A percentile compares a stretch with the other conserved stretches of the same genome.
Evolutionary conservation across 2,888 invertebrate genomes (phyloP).

Genomic region (Steinernema hermaphroditum): DNA sequence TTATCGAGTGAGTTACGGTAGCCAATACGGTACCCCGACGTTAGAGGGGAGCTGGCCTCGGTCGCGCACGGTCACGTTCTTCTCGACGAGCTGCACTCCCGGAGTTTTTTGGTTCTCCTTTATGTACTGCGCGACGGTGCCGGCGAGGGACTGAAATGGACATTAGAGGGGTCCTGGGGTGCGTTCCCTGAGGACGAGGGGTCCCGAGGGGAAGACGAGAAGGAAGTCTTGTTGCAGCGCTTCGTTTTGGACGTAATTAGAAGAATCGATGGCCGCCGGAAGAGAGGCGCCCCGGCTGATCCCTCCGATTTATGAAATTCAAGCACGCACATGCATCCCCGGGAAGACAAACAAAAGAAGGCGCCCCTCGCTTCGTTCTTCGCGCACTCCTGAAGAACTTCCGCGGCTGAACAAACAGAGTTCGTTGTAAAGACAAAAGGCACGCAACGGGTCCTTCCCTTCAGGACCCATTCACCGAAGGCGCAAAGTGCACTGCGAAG

Average conservation of each 20-base stretch:
- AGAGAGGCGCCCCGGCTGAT: too few relatives aligned
- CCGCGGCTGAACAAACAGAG: not conserved
- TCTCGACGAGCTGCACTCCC: slow-evolving; percentile 38
- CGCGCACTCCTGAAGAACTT: not conserved
- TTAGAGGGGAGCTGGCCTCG: slow-evolving; percentile 12
- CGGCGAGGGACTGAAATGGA: slow-evolving; percentile 15
- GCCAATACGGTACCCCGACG: slow-evolving; percentile 5
- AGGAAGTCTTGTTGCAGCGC: too few relatives aligned
- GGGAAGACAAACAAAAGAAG: not conserved
- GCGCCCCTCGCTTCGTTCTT: not conserved
- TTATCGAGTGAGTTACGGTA: not conserved
- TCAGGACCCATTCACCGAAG: too few relatives aligned
- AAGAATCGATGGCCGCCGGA: not conserved
- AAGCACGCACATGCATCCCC: not conserved
- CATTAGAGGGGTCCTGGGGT: not conserved
- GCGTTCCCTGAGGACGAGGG: not conserved
- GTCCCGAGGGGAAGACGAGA: too few relatives aligned
- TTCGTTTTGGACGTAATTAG: not conserved
- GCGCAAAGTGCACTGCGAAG: not conserved
- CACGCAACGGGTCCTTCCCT: not conserved
- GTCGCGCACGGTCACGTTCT: slow-evolving; percentile 38
- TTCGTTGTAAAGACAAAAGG: not conserved
- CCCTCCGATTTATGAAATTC: not conserved
- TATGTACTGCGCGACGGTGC: slow-evolving; percentile 30
- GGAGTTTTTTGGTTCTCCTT: slow-evolving; percentile 34